Evolutionary conservation across 1,140 invertebrate species (phyloP), one percentile per base, ranked within the genome.

Genomic region (Phymorhynchus buccinoides): DNA sequence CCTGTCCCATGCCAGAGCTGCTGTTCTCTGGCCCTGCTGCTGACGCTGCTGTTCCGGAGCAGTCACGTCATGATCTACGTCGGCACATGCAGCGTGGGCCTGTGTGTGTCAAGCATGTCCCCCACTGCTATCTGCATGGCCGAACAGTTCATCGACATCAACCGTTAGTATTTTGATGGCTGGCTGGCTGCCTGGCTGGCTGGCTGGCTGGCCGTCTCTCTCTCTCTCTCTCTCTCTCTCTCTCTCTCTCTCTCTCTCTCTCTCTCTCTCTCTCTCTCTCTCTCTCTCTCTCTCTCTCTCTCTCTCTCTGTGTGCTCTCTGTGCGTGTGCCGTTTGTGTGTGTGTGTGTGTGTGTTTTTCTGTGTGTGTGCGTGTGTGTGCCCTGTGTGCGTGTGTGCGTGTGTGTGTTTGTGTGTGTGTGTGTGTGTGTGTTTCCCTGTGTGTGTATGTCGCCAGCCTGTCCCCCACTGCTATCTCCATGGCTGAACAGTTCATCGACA

Each of bases 131-230:
- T 94, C 83, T 93, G 94, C 35, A 87, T 94, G 56, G 92, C 94
- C 12, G 94, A 95, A 87, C 92, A 94, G 68, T 94, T 93, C 88
- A 94, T 95, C 35, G 91, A 94, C 85, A 92, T 94, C 39, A 94
- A 93, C 71, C 91, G 94, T 95, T 90, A 93, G 93, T 93, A 6
- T 35, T 18, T n/a, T n/a, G n/a, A n/a, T n/a, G n/a, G n/a, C n/a
- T n/a, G n/a, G n/a, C n/a, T n/a, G n/a, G n/a, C n/a, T 66, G 62
- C 30, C 4, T 66, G 9, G 4, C 18, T 7, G 62, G 22, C 9
- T 66, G 62, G 22, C 6, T 66, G 62, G 22, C n/a, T n/a, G n/a
- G n/a, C n/a, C n/a, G n/a, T n/a, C n/a, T n/a, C n/a, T n/a, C n/a
- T n/a, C n/a, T n/a, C n/a, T n/a, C 18, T 66, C 48, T 52, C 9